Base-by-base conservation (phyloP, 2,888 invertebrate species). In the Drosophila buzzatii region DNA sequence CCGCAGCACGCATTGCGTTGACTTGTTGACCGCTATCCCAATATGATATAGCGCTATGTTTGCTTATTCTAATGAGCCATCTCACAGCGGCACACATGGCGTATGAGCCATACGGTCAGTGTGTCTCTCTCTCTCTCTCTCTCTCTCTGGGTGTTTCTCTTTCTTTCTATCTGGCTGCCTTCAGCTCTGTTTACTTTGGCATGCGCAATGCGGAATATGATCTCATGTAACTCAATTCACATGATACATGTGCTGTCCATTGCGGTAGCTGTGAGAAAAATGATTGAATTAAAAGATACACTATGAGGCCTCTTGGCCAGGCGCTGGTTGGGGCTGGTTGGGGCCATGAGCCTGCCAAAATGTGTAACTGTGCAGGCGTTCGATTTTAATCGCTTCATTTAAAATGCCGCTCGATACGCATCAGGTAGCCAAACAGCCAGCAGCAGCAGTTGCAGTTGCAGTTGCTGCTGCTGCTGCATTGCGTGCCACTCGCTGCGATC, bases 351-450 rank as follows among this genome's bases (percentile, higher is more conserved):
- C 69, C 69, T 74, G 71, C 84, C 67, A 45, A 77, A 83, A 83
- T 77, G 81, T 83, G 76, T 83, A 76, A 79, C 87, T 86, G 89
- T 86, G 87, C 89, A 86, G 82, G 83, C 85, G 85, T 76, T 76
- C 70, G 84, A 85, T 88, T 85, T 90, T 90, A 90, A 90, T 90
- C 91, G 85, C 91, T 90, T 90, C 88, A 90, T 91, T 91, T 90
- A 83, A 91, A 90, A 91, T 88, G 91, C 85, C 78, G 78, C 87
- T 79, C 67, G 85, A 85, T 85, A 85, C 89, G 85, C 85, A 85
- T 85, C 85, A 80, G 87, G 86, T 76, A 79, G 87, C 79, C 67
- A 79, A 82, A 61, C 64, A 64, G 31, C 49, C 47, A 47, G 51
- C 12, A 27, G 27, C 27, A 27, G 27, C 27, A 5, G 27, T 6